Percentiles rank a stretch among this genome's conserved stretches.
Evolutionary conservation across 1,140 invertebrate species (phyloP).

Genomic region (Pseudomyrmex gracilis): DNA sequence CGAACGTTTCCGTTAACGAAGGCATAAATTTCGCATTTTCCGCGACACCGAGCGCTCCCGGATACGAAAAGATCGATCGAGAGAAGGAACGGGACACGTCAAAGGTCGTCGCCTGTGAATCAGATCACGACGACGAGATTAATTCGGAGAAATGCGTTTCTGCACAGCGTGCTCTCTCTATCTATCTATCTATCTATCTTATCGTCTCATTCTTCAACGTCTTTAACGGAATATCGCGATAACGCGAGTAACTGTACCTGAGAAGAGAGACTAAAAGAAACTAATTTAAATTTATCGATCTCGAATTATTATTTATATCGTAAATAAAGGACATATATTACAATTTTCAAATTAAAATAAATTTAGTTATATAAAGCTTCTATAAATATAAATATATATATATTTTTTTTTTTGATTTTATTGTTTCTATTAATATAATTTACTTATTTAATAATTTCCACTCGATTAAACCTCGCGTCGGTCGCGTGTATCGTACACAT

Average conservation of each 20-base stretch:
- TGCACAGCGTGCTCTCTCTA: background rate
- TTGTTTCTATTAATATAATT: background rate
- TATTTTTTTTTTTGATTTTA: background rate
- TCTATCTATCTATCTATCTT: background rate
- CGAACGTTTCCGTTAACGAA: constrained; percentile 62
- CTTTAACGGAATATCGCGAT: background rate
- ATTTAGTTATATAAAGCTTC: background rate
- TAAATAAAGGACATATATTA: background rate
- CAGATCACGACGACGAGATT: background rate
- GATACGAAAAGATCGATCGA: background rate
- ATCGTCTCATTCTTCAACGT: too few species aligned
- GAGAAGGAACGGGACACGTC: background rate
- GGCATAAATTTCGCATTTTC: constrained; percentile 57
- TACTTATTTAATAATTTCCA: background rate
- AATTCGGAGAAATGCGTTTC: background rate
- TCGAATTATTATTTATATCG: background rate
- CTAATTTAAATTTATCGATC: background rate
- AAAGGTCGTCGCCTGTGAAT: background rate
- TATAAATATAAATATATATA: background rate
- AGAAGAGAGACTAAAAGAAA: background rate
- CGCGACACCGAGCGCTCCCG: background rate
- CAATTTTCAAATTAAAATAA: background rate
- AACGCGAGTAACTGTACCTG: background rate
- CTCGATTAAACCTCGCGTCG: background rate
- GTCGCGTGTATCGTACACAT: background rate